Percentiles rank a stretch among this genome's conserved stretches.
These are phyloP conservation scores for Brienomyrus longianalis DNA, from an alignment of 2,113 vertebrate species.

Conservation along the genomic window DNA sequence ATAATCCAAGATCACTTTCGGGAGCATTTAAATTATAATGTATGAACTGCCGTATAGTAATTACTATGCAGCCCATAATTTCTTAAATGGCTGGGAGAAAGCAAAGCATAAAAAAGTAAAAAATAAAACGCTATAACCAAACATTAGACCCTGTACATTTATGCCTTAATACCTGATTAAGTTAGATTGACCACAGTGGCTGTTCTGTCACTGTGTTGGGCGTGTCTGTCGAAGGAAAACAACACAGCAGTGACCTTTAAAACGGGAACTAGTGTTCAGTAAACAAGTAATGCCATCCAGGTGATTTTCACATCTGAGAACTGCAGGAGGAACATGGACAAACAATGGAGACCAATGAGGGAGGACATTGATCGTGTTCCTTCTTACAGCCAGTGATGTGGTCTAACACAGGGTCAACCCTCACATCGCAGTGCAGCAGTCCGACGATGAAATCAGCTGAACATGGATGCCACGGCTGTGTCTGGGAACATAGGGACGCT, in stretches of 20 bases:
- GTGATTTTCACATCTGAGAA: not conserved
- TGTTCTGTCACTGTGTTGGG: not conserved
- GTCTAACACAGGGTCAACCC: not conserved
- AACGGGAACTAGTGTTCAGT: not conserved
- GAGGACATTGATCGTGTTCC: not conserved
- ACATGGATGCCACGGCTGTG: not conserved
- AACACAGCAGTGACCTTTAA: not conserved
- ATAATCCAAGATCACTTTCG: not conserved
- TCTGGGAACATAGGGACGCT: not conserved
- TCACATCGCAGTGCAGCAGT: not conserved
- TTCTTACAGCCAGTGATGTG: not conserved
- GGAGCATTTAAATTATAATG: not conserved
- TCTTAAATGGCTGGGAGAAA: not conserved
- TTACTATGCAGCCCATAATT: not conserved
- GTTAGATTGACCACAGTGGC: not conserved
- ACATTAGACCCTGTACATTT: not conserved
- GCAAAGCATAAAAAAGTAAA: not conserved
- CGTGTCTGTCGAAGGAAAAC: not conserved
- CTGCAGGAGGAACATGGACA: not conserved
- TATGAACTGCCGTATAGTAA: not conserved
- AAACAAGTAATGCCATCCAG: not conserved
- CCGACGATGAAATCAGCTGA: not conserved
- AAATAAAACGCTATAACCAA: not conserved
- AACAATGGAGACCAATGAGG: not conserved
- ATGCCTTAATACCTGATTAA: not conserved